phyloP scores from a whole-genome alignment of 2,888 invertebrate genomes.

The Orchestes rusci region DNA sequence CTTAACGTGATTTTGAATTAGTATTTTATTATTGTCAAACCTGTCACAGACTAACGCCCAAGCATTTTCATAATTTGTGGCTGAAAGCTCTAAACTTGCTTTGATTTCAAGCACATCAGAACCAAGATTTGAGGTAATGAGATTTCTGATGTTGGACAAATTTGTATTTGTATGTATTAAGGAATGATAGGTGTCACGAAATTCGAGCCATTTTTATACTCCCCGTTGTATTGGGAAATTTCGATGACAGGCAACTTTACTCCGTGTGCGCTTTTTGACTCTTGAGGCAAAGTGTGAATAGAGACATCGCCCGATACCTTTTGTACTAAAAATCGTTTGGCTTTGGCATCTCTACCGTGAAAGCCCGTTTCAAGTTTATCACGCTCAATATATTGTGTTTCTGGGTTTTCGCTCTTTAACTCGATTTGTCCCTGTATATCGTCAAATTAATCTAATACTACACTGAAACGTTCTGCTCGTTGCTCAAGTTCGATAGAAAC shows the following conservation, averaged over 20 bases:
- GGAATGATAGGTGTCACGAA: background rate
- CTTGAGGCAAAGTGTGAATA: background rate
- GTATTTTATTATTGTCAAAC: constrained; percentile 15
- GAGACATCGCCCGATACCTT: background rate
- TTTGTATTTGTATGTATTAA: background rate
- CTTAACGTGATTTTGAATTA: constrained; percentile 13
- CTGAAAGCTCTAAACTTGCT: constrained; percentile 13
- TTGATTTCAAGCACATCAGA: constrained; percentile 10
- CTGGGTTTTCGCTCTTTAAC: background rate
- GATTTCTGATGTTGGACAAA: background rate
- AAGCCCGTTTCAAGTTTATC: background rate
- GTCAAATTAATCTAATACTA: background rate
- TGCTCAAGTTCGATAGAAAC: background rate
- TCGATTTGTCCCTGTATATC: background rate
- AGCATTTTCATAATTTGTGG: constrained; percentile 12
- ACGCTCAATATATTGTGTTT: background rate
- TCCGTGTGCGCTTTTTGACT: background rate
- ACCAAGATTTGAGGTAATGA: background rate
- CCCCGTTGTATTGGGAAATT: background rate
- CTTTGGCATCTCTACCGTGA: background rate
- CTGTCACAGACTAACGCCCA: constrained; percentile 13
- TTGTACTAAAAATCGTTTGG: background rate
- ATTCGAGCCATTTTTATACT: background rate
- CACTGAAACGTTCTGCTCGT: background rate
- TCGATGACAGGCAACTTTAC: background rate